Evolutionary conservation across 2,888 invertebrate species (phyloP), one percentile per base, ranked within the genome.

Genomic region (Orthosia gothica): DNA sequence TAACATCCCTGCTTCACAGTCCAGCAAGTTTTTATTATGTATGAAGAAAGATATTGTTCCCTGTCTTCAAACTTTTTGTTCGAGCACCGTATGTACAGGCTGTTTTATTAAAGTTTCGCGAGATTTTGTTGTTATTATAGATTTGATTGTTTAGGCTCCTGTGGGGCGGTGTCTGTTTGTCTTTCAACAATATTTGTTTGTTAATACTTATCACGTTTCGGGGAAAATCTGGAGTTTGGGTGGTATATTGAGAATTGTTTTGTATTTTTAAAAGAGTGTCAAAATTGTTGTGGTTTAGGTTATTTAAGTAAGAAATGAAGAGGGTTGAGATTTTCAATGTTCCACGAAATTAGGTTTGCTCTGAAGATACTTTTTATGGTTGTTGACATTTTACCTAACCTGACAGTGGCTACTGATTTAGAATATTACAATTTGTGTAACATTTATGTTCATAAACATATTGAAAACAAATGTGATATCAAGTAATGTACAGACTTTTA

Each of bases 11-110:
- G 7, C 74, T 83, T 78, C 63, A 61, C 64, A 76, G 75, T 81
- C 66, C 83, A 76, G 79, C 73, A 83, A 76, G 77, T 81, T 84
- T 85, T 81, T 85, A 85, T 85, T 85, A 85, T 85, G 79, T 85
- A 85, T 74, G 76, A 83, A 78, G 70, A 66, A 71, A 58, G 66
- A 83, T 79, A 85, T 78, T 78, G 70, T 83, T 73, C 64, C 47
- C 47, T 61, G 71, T 73, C 72, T 79, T 62, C 47, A 32, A 83
- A 74, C 61, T 83, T 85, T 76, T 81, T 74, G 61, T 74, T 63
- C 64, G 57, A 49, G 70, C 54, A 59, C 62, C 68, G 20, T 74
- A 77, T 73, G 68, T 76, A 67, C 26, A 49, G 71, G 23, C 4
- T 83, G 75, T 78, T 77, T 57, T 77, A 78, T 81, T 76, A 80